Conservation (phyloP, 2,797 vertebrate species). For the Hirundo rustica region DNA sequence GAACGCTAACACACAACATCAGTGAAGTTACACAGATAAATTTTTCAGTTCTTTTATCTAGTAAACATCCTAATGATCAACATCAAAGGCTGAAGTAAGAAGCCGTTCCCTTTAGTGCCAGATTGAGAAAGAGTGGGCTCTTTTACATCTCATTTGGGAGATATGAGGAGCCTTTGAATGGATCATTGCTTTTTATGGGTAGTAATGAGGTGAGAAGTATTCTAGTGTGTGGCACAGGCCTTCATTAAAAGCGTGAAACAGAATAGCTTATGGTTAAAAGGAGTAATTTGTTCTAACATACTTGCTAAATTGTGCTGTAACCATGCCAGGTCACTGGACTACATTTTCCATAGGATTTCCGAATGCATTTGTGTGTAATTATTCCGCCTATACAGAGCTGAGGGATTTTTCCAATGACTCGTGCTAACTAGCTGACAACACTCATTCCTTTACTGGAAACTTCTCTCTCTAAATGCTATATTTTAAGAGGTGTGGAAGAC, state of each 20-base stretch:
- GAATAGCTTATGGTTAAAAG: conserved; percentile 81
- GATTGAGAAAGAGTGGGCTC: conserved; percentile 59
- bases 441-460: conserved; percentile 57
- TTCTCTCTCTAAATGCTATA: background rate
- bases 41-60: conserved; percentile 81
- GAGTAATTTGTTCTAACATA: conserved; percentile 83
- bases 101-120: conserved; percentile 65
- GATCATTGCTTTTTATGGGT: conserved; percentile 87
- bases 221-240: conserved; percentile 84
- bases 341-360: conserved; percentile 73
- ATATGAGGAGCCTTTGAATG: conserved; percentile 81
- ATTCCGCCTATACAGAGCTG: conserved; percentile 38
- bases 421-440: conserved; percentile 70
- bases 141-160: conserved; percentile 79
- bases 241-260: conserved; percentile 85
- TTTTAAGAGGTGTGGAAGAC: conserved; percentile 56
- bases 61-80: conserved; percentile 81
- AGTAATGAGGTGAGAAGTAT: conserved; percentile 90
- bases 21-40: conserved; percentile 79
- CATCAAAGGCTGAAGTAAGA: conserved; percentile 79
- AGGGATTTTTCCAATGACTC: conserved; percentile 58
- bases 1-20: conserved; percentile 70
- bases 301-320: conserved; percentile 80
- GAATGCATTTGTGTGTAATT: conserved; percentile 71
- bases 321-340: conserved; percentile 72